Evolutionary conservation across 1,140 invertebrate genomes (phyloP), one percentile per base, ranked within the genome.

Genomic region (Platorchestia sp.): DNA sequence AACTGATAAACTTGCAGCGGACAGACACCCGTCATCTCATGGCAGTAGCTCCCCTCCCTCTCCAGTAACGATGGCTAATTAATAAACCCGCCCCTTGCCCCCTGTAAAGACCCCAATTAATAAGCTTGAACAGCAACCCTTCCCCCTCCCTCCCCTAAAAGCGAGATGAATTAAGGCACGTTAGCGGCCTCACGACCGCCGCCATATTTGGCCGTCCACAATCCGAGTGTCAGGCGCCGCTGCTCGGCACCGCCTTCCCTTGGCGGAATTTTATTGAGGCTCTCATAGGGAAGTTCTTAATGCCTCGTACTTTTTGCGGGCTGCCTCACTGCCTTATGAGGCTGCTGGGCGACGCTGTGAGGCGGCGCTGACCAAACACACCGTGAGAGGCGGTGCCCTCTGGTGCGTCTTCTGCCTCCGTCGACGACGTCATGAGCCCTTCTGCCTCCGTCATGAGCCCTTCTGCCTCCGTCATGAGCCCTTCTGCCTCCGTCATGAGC

Each of bases 231-330:
- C 45, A 14, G 44, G 7, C 40, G 36, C 89, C 89, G 36, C 7
- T 91, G 44, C 91, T 40, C 45, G 91, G 47, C 43, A 93, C 7
- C 7, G 45, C 91, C 44, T 47, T 47, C 44, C 91, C 45, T 47
- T 93, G 91, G 0, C 91, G 47, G 43, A 47, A 93, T 93, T 93
- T 93, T 93, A 93, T n/a, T 47, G 44, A 45, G 19, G 41, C 27
- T 45, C 91, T 44, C 44, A 44, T 47, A 47, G 40, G 91, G 6
- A 45, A 45, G 41, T 44, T 93, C 43, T 22, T 91, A 44, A 42
- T 91, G 44, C 91, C 91, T 93, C 91, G 87, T 89, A 42, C 87
- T 89, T 89, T 89, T 89, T 89, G 87, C 43, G 5, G 36, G 87
- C 59, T 75, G 59, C 59, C 59, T 75, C 59, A 75, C 59, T 75